Evolutionary conservation across 2,888 invertebrate genomes (phyloP), one percentile per base, ranked within the genome.

Genomic region (Pteria penguin): DNA sequence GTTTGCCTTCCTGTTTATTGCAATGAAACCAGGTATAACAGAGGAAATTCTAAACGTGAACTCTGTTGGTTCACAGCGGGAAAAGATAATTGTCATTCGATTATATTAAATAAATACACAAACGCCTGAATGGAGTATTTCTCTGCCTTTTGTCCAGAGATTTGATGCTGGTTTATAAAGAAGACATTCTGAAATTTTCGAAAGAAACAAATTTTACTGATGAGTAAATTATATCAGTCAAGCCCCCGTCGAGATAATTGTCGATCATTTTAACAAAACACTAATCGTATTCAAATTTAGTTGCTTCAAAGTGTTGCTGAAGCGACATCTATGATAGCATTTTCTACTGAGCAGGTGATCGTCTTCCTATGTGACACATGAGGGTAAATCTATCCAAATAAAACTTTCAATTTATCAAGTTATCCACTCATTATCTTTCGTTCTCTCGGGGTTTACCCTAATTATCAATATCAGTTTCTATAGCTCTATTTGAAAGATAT

Each of bases 31-130:
- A n/a, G 60, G 60, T 26, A 60, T 24, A n/a, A 8, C 18, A 27
- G 60, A 65, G 70, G 80, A 71, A 76, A 81, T 68, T 36, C 52
- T 68, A 81, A 72, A 67, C 58, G 61, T 52, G 72, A 76, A 72
- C 75, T 60, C 55, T 77, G 81, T 73, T 61, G 61, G 58, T 27
- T 58, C 74, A 5, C 81, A 77, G 77, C 72, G 62, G 84, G 83
- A 66, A 27, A 60, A 67, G 33, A 58, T 82, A 83, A 84, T 84
- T 83, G 83, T 72, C 72, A 78, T 74, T 82, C 79, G 80, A 83
- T 85, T 84, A 80, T 83, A 83, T 85, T 81, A 81, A 84, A 84
- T 84, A 84, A 83, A 84, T 82, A 83, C 81, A 82, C 75, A 62
- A 75, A 80, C 69, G 80, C 81, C 67, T 70, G 62, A 73, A 72